Evolutionary conservation across 2,888 invertebrate genomes (phyloP), one percentile per base, ranked within the genome.

Genomic region (Camponotus fellah): DNA sequence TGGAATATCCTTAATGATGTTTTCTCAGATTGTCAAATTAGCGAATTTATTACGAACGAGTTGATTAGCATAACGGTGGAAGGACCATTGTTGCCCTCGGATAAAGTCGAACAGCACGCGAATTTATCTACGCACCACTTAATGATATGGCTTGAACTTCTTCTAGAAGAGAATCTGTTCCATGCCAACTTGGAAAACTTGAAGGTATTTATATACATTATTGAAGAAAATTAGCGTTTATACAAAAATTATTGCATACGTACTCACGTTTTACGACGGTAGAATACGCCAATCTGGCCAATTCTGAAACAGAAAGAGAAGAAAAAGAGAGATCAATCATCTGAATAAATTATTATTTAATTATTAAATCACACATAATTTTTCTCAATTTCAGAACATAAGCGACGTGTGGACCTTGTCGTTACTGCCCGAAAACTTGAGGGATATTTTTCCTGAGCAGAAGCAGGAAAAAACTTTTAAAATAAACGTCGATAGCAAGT

Each of bases 371-470:
- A 8, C n/a, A 6, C 46, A 14, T 14, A 46, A 49, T 49, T 49
- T 17, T 46, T 58, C 21, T 81, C 6, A 10, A 53, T 10, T 34
- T 26, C 88, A 96, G 96, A 96, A 95, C 86, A 92, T 95, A 65
- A 95, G 96, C 4, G 94, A 96, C 6, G 92, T 95, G 0, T 97
- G 97, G 97, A 93, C 94, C 0, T 93, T 98, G 46, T 95, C 96
- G 0, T 93, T 97, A 0, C 96, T 96, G 3, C 95, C 96, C 0
- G 95, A 96, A 26, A 95, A 96, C 17, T 92, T 96, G 9, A 95
- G 97, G n/a, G 96, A 97, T 76, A 95, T 96, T 85, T 96, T 96
- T 6, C 96, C 95, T 17, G 95, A 95, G 94, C 96, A 93, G 90
- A 95, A 92, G 56, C 95, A 88, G 76, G 96, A 92, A 86, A 96